phyloP scores from a whole-genome alignment of 2,888 invertebrate species.

The Phasia obesa region DNA sequence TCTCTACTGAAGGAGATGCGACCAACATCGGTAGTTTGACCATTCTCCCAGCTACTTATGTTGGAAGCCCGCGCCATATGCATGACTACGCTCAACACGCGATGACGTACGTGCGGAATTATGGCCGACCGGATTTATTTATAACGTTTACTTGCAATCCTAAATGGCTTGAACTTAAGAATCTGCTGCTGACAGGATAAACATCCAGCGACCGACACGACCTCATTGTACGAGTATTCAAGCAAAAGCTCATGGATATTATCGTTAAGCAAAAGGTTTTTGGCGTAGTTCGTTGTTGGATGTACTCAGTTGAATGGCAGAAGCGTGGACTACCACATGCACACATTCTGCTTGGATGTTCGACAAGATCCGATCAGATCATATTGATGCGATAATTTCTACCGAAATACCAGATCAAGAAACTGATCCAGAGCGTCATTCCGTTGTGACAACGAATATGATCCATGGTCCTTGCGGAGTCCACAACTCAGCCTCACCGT shows the following conservation, averaged over 20 bases:
- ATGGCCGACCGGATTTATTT: constrained; percentile 37
- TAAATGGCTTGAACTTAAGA: constrained; percentile 32
- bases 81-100: constrained; percentile 45
- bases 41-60: constrained; percentile 27
- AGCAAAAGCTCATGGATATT: constrained; percentile 40
- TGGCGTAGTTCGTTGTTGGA: constrained; percentile 13
- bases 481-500: constrained; percentile 76
- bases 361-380: constrained; percentile 41
- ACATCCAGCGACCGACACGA: constrained; percentile 36
- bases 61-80: constrained; percentile 47
- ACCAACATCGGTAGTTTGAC: background rate
- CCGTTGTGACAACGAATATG: constrained; percentile 73
- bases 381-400: constrained; percentile 69
- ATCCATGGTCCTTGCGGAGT: constrained; percentile 72
- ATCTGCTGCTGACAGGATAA: constrained; percentile 62
- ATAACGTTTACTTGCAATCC: constrained; percentile 51
- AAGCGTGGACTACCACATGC: constrained; percentile 6
- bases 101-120: constrained; percentile 42
- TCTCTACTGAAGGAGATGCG: background rate
- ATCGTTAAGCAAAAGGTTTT: constrained; percentile 50
- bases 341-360: constrained; percentile 41
- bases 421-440: constrained; percentile 39
- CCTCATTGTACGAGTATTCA: constrained; percentile 46
- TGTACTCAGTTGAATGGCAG: too few species aligned
- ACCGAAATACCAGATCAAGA: constrained; percentile 74